Conservation (phyloP, 2,797 vertebrate species). For the Caiman crocodilus region DNA sequence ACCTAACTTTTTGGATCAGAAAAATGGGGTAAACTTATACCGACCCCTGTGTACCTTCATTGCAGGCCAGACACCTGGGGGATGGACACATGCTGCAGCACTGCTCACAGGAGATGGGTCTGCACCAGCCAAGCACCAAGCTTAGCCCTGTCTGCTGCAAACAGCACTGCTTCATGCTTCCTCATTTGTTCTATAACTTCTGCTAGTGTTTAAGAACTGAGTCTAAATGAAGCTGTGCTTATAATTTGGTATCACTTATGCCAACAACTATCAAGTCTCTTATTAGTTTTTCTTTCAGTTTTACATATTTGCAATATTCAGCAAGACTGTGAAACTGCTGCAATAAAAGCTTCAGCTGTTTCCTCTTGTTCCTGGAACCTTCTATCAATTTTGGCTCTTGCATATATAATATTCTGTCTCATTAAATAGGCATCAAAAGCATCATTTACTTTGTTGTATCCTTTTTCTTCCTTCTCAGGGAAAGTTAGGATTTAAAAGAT, state of each 20-base stretch:
- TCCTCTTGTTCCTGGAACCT: neutral
- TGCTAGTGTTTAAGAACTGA: slow-evolving; percentile 26
- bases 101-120: too few species aligned
- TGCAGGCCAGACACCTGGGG: too few species aligned
- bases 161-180: too few species aligned
- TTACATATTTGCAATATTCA: slow-evolving; percentile 12
- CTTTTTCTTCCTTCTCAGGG: neutral
- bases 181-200: neutral
- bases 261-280: slow-evolving; percentile 40
- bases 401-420: neutral
- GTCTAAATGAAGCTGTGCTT: slow-evolving; percentile 59
- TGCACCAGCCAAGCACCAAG: too few species aligned
- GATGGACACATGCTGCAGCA: too few species aligned
- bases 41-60: too few species aligned
- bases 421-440: neutral
- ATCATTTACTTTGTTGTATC: neutral
- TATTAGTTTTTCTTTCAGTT: slow-evolving; percentile 22
- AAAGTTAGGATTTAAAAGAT: neutral
- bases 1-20: too few species aligned
- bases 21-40: too few species aligned
- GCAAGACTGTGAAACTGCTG: slow-evolving; percentile 1
- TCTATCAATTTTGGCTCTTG: neutral
- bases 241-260: slow-evolving; percentile 24
- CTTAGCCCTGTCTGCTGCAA: too few species aligned
- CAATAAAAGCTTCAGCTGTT: neutral